Evolutionary conservation across 1,140 invertebrate genomes (phyloP), one percentile per base, ranked within the genome.

Genomic region (Lepidurus couesii): DNA sequence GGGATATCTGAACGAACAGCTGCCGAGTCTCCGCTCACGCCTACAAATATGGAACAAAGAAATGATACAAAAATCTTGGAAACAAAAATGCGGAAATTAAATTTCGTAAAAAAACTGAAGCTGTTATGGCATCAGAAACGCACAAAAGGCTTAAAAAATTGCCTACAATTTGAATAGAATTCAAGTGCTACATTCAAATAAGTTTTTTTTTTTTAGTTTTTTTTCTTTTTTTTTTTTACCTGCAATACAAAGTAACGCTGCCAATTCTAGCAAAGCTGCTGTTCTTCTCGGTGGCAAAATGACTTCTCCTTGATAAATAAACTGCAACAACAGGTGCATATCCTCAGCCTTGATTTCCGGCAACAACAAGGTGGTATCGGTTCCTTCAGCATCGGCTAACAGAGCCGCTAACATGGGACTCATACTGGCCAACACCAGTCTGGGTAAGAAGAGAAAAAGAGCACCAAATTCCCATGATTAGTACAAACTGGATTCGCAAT

Each of bases 241-340:
- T n/a, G 79, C 79, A 16, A 80, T 77, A 76, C 79, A 80, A 7
- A 80, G 76, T 24, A 73, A 73, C 10, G 79, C 79, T 21, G 79
- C 79, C 44, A 80, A 45, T 16, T 80, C 79, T 34, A 80, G 44
- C 26, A 80, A 73, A n/a, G 75, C 76, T 16, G 79, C 79, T 11
- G 79, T 80, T 74, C 79, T 74, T 45, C 79, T 73, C 7, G 79
- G 79, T 7, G 79, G 79, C 34, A 80, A 53, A n/a, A 80, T 76
- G 7, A 80, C 79, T 45, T 80, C 79, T 1, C 79, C 79, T 75
- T 80, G 79, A 45, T 80, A 80, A 76, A 80, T 80, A 74, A 80
- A 80, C 73, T 80, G 79, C 34, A 80, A 44, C 42, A 80, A 44
- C 42, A 80, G 76, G 44, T 76, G 42, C 79, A 80, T 80, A 74